A percentile compares a stretch with the other conserved stretches of the same genome.
Conservation (phyloP, 2,113 vertebrate genomes). For the Pongo abelii region DNA sequence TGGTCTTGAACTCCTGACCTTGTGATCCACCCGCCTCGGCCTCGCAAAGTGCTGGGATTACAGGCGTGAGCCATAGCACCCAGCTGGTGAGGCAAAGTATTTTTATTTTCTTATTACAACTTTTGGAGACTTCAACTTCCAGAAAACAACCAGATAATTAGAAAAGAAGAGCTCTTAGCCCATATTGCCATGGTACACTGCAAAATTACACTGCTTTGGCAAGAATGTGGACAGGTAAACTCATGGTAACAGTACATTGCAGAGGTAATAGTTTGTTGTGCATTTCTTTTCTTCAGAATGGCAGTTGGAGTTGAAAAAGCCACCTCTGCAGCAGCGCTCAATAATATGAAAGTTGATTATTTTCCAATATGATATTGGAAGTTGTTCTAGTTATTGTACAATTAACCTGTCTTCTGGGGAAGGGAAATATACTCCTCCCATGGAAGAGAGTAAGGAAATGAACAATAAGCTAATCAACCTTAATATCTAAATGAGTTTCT, state of each 20-base stretch:
- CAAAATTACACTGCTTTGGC: background rate
- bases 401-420: background rate
- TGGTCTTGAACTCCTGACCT: too few species aligned
- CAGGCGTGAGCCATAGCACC: too few species aligned
- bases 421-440: background rate
- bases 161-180: background rate
- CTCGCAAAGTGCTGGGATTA: too few species aligned
- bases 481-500: background rate
- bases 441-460: background rate
- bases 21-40: too few species aligned
- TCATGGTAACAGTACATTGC: accelerated
- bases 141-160: background rate
- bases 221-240: background rate
- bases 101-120: constrained; percentile 15
- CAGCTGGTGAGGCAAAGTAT: background rate
- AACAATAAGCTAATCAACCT: background rate
- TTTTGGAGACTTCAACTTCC: background rate
- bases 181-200: background rate
- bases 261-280: background rate
- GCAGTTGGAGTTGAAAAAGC: background rate
- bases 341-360: background rate
- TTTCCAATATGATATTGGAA: background rate
- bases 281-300: background rate
- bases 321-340: background rate
- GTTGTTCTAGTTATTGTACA: background rate